Base-by-base conservation (phyloP, 2,888 invertebrate species). In the Acronicta leporina region DNA sequence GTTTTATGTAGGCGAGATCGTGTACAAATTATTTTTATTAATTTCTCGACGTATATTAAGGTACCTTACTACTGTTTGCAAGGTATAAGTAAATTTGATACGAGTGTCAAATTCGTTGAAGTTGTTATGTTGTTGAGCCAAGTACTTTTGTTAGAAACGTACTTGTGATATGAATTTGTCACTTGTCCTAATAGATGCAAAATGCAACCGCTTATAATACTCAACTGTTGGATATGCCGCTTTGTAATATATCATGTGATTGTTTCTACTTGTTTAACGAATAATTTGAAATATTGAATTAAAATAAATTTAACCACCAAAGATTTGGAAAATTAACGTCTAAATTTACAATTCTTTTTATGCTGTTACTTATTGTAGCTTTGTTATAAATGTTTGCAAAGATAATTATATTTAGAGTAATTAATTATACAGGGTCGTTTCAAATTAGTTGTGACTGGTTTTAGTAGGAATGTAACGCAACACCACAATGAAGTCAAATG, bases 1-100 rank as follows among this genome's bases (percentile, higher is more conserved):
- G 84, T 82, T 87, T 86, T 81, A 82, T 82, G 79, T 86, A 87
- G 85, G 79, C 87, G 90, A 88, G 86, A 84, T 86, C 80, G 89
- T 92, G 91, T 92, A 91, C 92, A 90, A 92, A 89, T 91, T 88
- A 87, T 85, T 88, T 87, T 87, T 86, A 87, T 88, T 87, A 79
- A 83, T 87, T 85, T 85, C 81, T 83, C 81, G 82, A 85, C 85
- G 79, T 57, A 65, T 56, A 71, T 52, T 55, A 57, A 50, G 57
- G 54, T 60, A 56, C 53, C 46, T 61, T 54, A 55, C 63, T 55
- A 60, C 59, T 63, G 59, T 59, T 66, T 58, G 63, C 63, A 53
- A 55, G 66, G 68, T 57, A 68, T 69, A 73, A 64, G 62, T 76
- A 64, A 63, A 66, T 62, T 61, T 51, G 45, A 52, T 43, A 77